Evolutionary conservation across 2,888 invertebrate genomes (phyloP), one percentile per base, ranked within the genome.

Genomic region (Cerastoderma edule): DNA sequence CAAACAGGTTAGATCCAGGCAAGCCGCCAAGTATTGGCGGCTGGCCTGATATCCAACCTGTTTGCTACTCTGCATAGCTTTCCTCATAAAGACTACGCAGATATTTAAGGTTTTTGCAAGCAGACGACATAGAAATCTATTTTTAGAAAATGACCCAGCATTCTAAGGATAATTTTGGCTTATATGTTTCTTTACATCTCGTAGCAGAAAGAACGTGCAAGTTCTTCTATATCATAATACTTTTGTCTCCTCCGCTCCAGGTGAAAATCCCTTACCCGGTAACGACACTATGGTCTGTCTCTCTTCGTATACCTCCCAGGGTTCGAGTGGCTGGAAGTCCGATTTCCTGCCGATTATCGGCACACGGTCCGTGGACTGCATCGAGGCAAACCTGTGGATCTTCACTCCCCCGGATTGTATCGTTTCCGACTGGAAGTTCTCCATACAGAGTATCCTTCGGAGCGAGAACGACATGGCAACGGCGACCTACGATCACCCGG

Each of bases 401-500:
- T 83, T 82, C 67, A 85, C 87, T 0, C 88, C 89, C 0, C 74
- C 87, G 3, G 80, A 84, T 54, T 85, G 87, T 70, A 76, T 84
- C 22, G 87, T 89, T 0, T 83, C 85, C 30, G 86, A 88, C 57
- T 89, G 89, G 89, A 82, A 80, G 44, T 83, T 89, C 60, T 80
- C 79, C n/a, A 54, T 89, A 39, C 88, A 89, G 57, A 84, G 83
- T 35, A 79, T 85, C 2, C 48, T 83, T 2, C 70, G 75, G 10
- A 65, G 75, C 4, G 77, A 77, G 28, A 79, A 69, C 6, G 78
- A 81, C 30, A 76, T 77, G 10, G 76, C 83, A 48, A 75, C 78
- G 3, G 83, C 83, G 10, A 73, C 85, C 5, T 86, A 88, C 57
- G 81, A 85, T 95, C 81, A 81, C 50, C 83, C 83, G 73, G 94